Conservation (phyloP, 2,797 vertebrate genomes). For the Hippocampus kuda region DNA sequence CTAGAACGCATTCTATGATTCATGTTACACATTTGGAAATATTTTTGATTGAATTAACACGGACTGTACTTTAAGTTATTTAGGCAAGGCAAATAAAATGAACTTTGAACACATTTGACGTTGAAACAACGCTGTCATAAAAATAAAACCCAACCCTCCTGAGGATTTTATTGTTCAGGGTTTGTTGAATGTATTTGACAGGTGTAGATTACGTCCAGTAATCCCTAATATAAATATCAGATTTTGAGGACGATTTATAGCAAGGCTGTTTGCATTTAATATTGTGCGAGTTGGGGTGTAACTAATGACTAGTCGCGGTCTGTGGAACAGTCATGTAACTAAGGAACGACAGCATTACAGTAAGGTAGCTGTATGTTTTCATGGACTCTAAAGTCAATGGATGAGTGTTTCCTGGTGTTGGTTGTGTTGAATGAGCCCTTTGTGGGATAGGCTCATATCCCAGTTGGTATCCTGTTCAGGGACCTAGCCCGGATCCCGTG, state of each 20-base stretch:
- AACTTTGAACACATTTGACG: conserved; percentile 3
- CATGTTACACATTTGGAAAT: not conserved
- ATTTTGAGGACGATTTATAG: not conserved
- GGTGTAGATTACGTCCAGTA: not conserved
- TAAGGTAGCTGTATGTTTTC: not conserved
- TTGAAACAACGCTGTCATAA: not conserved
- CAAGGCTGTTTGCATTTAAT: not conserved
- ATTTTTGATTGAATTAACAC: not conserved
- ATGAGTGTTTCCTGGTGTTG: not conserved
- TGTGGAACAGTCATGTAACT: not conserved
- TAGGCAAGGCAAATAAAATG: not conserved
- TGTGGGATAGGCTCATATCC: conserved; percentile 10
- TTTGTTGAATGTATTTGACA: conserved; percentile 1
- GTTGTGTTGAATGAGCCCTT: not conserved
- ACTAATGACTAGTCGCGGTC: not conserved
- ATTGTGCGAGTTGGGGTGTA: not conserved
- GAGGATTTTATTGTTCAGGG: not conserved
- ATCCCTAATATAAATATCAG: not conserved
- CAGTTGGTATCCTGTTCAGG: conserved; percentile 18
- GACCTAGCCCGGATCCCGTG: conserved; percentile 12
- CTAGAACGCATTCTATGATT: not conserved
- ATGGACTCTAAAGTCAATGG: not conserved
- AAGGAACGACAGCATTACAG: not conserved
- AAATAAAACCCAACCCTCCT: not conserved
- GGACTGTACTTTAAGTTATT: not conserved